Conservation (phyloP, 2,888 invertebrate species). For the Parnassius orleans region DNA sequence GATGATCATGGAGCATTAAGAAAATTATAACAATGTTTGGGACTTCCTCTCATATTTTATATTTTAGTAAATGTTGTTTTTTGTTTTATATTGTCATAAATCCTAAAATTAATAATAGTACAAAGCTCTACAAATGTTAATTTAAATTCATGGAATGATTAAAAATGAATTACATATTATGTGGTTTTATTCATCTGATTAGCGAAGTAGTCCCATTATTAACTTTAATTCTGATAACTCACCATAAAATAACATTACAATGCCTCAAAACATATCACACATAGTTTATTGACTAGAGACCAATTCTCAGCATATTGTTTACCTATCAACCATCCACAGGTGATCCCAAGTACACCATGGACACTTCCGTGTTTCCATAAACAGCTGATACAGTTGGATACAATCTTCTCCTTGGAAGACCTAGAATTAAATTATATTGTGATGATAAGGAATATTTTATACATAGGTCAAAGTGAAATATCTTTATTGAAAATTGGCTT, state of each 20-base stretch:
- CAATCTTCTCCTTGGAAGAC: conserved; percentile 94
- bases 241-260: neutral
- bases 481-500: no score
- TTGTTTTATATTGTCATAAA: no score
- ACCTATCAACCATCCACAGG: conserved; percentile 94
- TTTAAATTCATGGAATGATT: no score
- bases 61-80: no score
- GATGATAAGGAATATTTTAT: conserved; percentile 3
- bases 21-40: no score
- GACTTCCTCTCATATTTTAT: no score
- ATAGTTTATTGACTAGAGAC: conserved; percentile 32
- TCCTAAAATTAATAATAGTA: no score
- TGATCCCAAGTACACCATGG: conserved; percentile 98
- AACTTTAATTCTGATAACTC: neutral
- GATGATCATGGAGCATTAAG: no score
- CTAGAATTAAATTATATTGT: conserved; percentile 66
- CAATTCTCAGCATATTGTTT: conserved; percentile 31
- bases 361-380: conserved; percentile 99
- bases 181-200: neutral
- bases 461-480: neutral
- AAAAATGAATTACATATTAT: neutral
- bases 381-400: conserved; percentile 99
- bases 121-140: no score
- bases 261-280: conserved; percentile 29
- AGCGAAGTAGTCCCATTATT: neutral